Base-by-base conservation (phyloP, 2,797 vertebrate genomes). In the Sparus aurata region DNA sequence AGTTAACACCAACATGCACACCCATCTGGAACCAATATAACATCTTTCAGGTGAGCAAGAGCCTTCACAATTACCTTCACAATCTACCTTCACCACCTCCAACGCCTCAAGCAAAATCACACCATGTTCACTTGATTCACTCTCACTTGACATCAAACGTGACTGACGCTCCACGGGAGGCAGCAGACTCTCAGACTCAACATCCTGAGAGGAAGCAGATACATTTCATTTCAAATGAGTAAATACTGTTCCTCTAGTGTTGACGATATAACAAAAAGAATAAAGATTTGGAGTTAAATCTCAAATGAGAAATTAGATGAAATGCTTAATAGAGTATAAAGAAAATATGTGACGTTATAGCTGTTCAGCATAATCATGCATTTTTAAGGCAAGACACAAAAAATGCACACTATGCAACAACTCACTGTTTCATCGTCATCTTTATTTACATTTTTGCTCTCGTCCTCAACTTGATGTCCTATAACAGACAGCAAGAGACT, bases 161-260 rank as follows among this genome's bases (percentile, higher is more conserved):
- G 13, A 11, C 27, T 8, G 15, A 18, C 52, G 49, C 46, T 73
- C 68, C 1, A 81, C 43, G 22, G 67, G 71, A 23, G 20, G 0
- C 64, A 93, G 75, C 61, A 93, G 65, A 85, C 89, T 93, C 76
- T 71, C 38, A 4, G 92, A 94, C 4, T 91, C 87, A 1, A 25
- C 20, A 16, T 88, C 87, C 94, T 94, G 59, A 63, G 22, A 77
- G 47, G n/a, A 77, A 53, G 57, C 4, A 57, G 41, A 69, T 9
- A 68, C 10, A 12, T 22, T 10, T 23, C 5, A 27, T 12, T 25
- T 54, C 25, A 64, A 18, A 27, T 2, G 27, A 30, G 4, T 45
- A 25, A 25, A 55, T 4, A 12, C 23, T 17, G 10, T 30, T 27
- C n/a, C 22, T 12, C 25, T 22, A 17, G 4, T 12, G 22, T 10